Evolutionary conservation across 2,113 vertebrate species (phyloP).

Genomic region (Thryonomys swinderianus): DNA sequence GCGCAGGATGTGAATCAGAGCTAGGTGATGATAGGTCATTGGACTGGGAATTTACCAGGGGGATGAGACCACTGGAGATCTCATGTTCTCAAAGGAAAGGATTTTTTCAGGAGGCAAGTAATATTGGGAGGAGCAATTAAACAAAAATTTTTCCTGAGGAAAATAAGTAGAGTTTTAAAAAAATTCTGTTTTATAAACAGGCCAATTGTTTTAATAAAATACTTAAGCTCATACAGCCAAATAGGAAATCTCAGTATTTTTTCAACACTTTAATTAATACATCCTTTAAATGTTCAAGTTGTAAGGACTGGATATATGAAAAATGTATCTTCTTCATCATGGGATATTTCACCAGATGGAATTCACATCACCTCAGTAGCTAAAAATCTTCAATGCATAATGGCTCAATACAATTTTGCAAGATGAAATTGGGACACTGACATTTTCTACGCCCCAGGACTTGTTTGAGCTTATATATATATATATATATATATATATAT

Average conservation of each 20-base stretch:
- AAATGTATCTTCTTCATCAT: constrained; percentile 27
- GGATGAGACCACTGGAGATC: constrained; percentile 82
- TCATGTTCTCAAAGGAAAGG: constrained; percentile 86
- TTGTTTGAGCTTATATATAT: too few relatives aligned
- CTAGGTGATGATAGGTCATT: constrained; percentile 86
- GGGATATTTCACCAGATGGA: not conserved
- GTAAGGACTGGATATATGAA: not conserved
- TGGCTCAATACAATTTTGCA: constrained; percentile 3
- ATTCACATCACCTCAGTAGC: not conserved
- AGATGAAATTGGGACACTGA: constrained; percentile 47
- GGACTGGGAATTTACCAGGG: constrained; percentile 78
- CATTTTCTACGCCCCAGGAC: not conserved
- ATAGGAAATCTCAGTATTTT: constrained; percentile 65
- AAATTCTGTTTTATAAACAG: constrained; percentile 58
- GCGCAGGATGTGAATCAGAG: constrained; percentile 85
- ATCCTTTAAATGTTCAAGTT: constrained; percentile 29
- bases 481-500: too few relatives aligned
- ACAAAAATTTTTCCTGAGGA: constrained; percentile 40
- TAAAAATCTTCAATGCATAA: not conserved
- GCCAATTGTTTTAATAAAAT: constrained; percentile 56
- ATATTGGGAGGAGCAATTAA: constrained; percentile 34
- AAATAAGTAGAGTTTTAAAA: constrained; percentile 61
- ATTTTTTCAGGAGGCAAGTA: constrained; percentile 67
- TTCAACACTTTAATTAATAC: not conserved
- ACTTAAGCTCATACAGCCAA: not conserved